phyloP scores from a whole-genome alignment of 1,140 invertebrate species.

The Caerostris darwini region DNA sequence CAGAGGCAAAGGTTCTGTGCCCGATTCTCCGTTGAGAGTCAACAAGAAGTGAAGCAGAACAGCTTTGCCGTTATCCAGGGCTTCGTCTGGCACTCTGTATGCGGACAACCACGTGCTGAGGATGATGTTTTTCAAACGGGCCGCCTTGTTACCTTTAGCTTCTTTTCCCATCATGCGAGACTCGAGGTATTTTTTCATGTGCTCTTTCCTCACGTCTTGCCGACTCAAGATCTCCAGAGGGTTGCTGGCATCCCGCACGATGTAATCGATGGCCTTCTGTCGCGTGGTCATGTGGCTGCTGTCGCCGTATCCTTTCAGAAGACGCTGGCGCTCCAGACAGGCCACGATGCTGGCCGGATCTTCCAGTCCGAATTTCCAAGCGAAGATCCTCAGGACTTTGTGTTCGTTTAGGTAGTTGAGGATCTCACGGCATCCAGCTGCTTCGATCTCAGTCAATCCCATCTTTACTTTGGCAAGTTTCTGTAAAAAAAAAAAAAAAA shows the following conservation, averaged over 20 bases:
- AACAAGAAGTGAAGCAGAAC: conserved; percentile 67
- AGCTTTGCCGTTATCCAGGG: conserved; percentile 68
- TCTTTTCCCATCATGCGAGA: conserved; percentile 74
- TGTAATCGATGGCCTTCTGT: conserved; percentile 74
- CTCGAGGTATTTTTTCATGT: conserved; percentile 76
- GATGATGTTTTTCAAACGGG: conserved; percentile 70
- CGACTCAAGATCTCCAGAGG: conserved; percentile 68
- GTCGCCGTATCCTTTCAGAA: conserved; percentile 71
- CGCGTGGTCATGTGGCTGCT: conserved; percentile 71
- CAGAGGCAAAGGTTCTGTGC: conserved; percentile 62
- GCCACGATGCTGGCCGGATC: conserved; percentile 73
- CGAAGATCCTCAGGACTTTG: conserved; percentile 68
- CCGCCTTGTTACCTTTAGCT: conserved; percentile 70
- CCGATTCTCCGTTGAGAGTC: conserved; percentile 68
- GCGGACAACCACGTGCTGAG: conserved; percentile 68
- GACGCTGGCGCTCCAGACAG: conserved; percentile 65
- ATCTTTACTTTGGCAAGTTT: neutral
- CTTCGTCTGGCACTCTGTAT: conserved; percentile 73
- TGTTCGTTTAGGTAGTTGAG: conserved; percentile 71
- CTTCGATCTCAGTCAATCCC: conserved; percentile 69
- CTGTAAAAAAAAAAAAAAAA: too few relatives aligned
- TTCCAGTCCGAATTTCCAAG: conserved; percentile 72
- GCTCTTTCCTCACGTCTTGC: conserved; percentile 71
- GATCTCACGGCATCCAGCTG: conserved; percentile 65
- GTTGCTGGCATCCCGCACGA: conserved; percentile 67